Evolutionary conservation across 2,113 vertebrate genomes (phyloP).

Genomic region (Actenoides lindsayi): DNA sequence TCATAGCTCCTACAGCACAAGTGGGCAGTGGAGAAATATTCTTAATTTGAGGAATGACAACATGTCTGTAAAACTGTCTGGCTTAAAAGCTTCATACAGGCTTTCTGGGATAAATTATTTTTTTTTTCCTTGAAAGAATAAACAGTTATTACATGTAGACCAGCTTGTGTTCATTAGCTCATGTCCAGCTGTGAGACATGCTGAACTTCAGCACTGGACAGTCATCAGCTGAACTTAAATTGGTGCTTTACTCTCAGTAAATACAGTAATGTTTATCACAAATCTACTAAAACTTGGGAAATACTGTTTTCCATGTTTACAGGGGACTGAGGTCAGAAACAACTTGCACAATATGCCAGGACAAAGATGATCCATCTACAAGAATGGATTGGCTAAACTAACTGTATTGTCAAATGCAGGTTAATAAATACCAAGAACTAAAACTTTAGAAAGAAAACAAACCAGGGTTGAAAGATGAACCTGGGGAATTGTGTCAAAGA

Average conservation of each 20-base stretch:
- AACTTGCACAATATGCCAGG: not conserved
- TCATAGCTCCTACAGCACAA: not conserved
- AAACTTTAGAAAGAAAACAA: not conserved
- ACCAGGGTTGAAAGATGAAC: not conserved
- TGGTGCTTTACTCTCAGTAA: not conserved
- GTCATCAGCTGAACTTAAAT: not conserved
- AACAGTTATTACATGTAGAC: not conserved
- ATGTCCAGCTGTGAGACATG: conserved; percentile 34
- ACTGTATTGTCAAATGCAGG: not conserved
- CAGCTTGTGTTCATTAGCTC: conserved; percentile 27
- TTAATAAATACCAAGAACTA: not conserved
- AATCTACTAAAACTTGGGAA: not conserved
- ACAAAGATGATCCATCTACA: not conserved
- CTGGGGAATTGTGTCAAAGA: not conserved
- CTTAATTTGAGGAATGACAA: conserved; percentile 28
- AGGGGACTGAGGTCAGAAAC: not conserved
- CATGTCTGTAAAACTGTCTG: conserved; percentile 45
- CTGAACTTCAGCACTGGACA: conserved; percentile 8
- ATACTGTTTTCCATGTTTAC: not conserved
- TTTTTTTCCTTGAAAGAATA: not conserved
- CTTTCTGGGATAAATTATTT: conserved; percentile 11
- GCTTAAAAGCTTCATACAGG: not conserved
- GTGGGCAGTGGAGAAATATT: not conserved
- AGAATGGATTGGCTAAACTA: not conserved
- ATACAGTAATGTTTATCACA: not conserved